Percentiles rank a stretch among this genome's conserved stretches.
Evolutionary conservation across 2,797 vertebrate species (phyloP).

Genomic region (Falco concolor): DNA sequence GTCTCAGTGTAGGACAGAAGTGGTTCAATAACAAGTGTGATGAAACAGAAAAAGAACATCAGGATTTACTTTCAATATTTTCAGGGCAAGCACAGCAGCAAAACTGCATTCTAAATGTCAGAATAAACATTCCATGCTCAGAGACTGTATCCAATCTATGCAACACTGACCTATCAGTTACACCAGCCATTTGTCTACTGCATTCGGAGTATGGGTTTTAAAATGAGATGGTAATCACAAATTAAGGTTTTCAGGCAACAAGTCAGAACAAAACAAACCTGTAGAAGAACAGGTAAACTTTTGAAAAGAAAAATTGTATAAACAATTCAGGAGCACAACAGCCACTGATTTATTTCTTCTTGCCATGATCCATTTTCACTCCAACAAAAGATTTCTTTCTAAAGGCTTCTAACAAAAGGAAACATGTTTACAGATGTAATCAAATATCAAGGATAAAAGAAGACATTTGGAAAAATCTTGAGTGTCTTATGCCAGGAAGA

Average conservation of each 20-base stretch:
- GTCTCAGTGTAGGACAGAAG: background rate
- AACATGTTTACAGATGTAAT: background rate
- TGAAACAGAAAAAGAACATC: background rate
- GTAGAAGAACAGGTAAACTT: background rate
- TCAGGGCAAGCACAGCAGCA: background rate
- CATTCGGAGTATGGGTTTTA: background rate
- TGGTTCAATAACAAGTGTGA: rapidly evolving
- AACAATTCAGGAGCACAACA: background rate
- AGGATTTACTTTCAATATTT: background rate
- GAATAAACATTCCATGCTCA: background rate
- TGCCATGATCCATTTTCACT: background rate
- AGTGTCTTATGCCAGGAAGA: background rate
- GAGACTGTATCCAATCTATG: background rate
- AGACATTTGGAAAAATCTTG: background rate
- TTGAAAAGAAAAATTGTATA: background rate
- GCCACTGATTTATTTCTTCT: background rate
- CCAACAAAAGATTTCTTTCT: background rate
- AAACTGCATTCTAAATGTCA: background rate
- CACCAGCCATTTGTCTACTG: background rate
- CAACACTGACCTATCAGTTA: background rate
- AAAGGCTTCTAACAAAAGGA: background rate
- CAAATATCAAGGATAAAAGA: background rate
- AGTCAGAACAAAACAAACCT: background rate
- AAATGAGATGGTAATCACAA: background rate
- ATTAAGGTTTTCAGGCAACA: background rate